phyloP scores from a whole-genome alignment of 2,113 vertebrate genomes.

The Nibea coibor region DNA sequence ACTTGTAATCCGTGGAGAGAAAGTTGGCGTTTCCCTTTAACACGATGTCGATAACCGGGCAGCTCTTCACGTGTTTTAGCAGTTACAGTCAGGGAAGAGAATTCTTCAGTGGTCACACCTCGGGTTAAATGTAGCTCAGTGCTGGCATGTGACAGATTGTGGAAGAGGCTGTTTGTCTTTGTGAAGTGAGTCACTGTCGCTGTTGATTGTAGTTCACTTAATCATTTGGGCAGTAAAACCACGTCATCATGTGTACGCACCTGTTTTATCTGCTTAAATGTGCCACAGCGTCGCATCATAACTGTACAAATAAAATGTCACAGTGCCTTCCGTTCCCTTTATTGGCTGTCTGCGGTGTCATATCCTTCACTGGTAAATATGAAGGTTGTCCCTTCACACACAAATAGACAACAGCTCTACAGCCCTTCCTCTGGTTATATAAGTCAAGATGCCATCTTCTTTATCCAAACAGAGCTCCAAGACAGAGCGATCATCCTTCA shows the following conservation, averaged over 20 bases:
- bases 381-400: no score
- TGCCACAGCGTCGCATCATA: no score
- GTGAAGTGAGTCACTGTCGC: neutral
- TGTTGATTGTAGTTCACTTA: neutral
- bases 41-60: conserved; percentile 25
- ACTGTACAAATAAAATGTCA: neutral
- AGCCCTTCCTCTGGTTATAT: no score
- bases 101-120: conserved; percentile 63
- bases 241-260: neutral
- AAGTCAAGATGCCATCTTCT: no score
- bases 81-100: conserved; percentile 10
- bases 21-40: conserved; percentile 55
- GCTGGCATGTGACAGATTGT: conserved; percentile 47
- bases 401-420: no score
- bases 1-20: conserved; percentile 55
- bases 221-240: neutral
- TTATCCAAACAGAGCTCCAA: no score
- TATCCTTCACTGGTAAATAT: neutral
- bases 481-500: no score
- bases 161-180: conserved; percentile 17
- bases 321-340: neutral
- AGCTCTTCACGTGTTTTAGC: conserved; percentile 59
- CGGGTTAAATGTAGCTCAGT: conserved; percentile 33
- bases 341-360: neutral
- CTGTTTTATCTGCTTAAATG: neutral